phyloP scores from a whole-genome alignment of 2,113 vertebrate species.

The Epinephelus moara region DNA sequence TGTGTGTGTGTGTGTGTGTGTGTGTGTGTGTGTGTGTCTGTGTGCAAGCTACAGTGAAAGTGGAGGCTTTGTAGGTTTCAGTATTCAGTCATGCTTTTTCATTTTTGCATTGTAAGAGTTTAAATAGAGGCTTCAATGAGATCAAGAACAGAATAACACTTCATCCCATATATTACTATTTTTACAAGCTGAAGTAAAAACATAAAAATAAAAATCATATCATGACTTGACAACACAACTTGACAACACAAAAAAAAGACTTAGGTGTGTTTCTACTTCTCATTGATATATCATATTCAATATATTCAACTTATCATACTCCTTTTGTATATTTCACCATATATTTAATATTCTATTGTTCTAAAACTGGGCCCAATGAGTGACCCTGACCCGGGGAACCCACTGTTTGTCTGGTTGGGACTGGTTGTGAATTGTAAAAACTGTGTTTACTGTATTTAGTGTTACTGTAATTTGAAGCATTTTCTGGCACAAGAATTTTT shows the following conservation, averaged over 20 bases:
- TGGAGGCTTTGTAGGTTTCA: slow-evolving; percentile 11
- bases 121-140: neutral
- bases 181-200: too few species aligned
- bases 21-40: slow-evolving; percentile 21
- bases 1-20: slow-evolving; percentile 9
- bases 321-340: too few species aligned
- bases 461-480: too few species aligned
- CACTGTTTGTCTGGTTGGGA: too few species aligned
- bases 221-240: neutral
- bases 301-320: too few species aligned
- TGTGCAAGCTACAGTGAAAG: neutral
- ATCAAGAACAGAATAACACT: neutral
- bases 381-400: too few species aligned
- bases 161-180: neutral
- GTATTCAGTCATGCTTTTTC: neutral
- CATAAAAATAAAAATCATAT: neutral
- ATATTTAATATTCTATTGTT: too few species aligned
- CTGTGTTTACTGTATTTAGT: too few species aligned
- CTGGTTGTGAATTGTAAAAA: too few species aligned
- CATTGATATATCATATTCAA: too few species aligned
- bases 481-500: too few species aligned
- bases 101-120: slow-evolving; percentile 2
- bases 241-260: neutral
- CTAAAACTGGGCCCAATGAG: too few species aligned
- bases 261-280: neutral